Evolutionary conservation across 2,797 vertebrate species (phyloP), one percentile per base, ranked within the genome.

Genomic region (Acrocephalus scirpaceus): DNA sequence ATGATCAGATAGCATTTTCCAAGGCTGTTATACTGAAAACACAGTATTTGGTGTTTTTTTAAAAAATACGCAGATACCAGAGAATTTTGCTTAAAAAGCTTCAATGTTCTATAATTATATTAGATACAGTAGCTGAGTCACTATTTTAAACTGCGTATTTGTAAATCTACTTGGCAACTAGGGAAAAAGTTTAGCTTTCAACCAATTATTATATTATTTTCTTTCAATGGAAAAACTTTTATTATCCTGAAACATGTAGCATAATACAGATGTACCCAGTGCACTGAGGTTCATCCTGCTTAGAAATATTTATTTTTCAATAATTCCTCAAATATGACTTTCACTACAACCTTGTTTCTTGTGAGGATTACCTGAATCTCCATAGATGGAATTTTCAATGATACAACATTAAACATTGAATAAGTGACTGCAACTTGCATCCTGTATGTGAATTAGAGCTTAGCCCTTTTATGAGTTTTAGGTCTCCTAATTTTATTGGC

Each of bases 191-290:
- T 91, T 86, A 88, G 27, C 44, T 58, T 10, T 36, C 60, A 57
- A 51, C 34, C 18, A 85, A 51, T 91, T 90, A 83, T 82, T 94
- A 76, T 61, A 78, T 82, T 89, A 83, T 93, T 94, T 94, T 94
- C 42, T 65, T 80, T 82, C 79, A 74, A 86, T 90, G 83, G 48
- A 95, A 48, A 48, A 92, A 93, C 23, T 83, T 92, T 90, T 87
- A 92, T 81, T 80, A 32, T 80, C 26, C 27, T 86, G 48, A 91
- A 92, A 73, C 60, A 6, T 44, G 12, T 48, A 77, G 66, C 69
- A n/a, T 34, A 57, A 81, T 25, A 38, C 45, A 58, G 70, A 89
- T 53, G 40, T 51, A 61, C 47, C 16, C 64, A 42, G 13, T 3
- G 10, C 79, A 73, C 32, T 70, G 44, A 67, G 30, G 42, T 96